These are phyloP conservation scores for Drosophila prosaltans DNA, from an alignment of 1,140 invertebrate genomes.

Conservation along the genomic window DNA sequence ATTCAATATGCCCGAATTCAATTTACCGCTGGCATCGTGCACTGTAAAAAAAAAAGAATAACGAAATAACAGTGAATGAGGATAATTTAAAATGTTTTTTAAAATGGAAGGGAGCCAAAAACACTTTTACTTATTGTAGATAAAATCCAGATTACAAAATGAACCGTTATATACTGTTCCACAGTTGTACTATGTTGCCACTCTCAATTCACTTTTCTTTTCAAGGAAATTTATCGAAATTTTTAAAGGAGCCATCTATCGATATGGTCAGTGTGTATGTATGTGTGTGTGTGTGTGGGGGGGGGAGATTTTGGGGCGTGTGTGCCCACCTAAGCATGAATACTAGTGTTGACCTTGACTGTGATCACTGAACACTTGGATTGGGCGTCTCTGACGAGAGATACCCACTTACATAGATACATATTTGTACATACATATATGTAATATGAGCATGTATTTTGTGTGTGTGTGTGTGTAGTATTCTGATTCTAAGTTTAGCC, in stretches of 20 bases:
- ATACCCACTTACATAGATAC: neutral
- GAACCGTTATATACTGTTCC: too few species aligned
- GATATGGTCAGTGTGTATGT: too few species aligned
- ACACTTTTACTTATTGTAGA: too few species aligned
- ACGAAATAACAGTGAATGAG: too few species aligned
- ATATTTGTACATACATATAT: constrained; percentile 3
- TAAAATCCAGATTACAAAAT: too few species aligned
- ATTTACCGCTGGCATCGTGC: constrained; percentile 85
- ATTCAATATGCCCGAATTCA: constrained; percentile 85
- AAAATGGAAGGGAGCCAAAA: too few species aligned
- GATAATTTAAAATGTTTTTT: too few species aligned
- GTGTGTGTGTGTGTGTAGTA: constrained; percentile 32
- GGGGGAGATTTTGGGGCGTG: neutral
- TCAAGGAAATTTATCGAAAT: too few species aligned
- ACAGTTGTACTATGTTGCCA: too few species aligned
- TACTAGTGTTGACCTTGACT: constrained; percentile 60
- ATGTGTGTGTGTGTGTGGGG: too few species aligned
- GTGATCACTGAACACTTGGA: constrained; percentile 60
- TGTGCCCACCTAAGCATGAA: constrained; percentile 1
- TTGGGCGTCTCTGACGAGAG: constrained; percentile 9
- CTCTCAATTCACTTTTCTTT: too few species aligned
- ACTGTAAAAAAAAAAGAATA: constrained; percentile 70
- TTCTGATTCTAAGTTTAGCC: constrained; percentile 61
- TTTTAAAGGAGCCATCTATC: too few species aligned
- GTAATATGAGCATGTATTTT: constrained; percentile 19